These are phyloP conservation scores for Thecophora atra DNA, from an alignment of 2,888 invertebrate genomes.

Conservation along the genomic window DNA sequence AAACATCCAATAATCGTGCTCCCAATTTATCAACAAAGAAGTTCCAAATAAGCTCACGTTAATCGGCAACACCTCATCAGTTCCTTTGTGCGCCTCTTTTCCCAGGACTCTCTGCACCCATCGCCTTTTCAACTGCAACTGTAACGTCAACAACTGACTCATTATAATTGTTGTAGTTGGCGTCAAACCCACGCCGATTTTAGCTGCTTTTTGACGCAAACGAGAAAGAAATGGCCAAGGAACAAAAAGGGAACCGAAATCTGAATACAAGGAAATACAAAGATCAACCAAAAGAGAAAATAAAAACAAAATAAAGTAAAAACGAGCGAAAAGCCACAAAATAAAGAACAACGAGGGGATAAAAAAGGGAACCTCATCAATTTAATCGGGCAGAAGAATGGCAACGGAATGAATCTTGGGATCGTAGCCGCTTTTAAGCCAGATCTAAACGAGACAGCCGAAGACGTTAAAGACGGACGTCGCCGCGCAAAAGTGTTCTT, in stretches of 20 bases:
- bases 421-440: neutral
- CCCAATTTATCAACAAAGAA: too few species aligned
- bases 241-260: constrained; percentile 13
- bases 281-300: neutral
- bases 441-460: neutral
- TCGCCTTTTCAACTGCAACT: too few species aligned
- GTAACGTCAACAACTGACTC: neutral
- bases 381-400: neutral
- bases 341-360: neutral
- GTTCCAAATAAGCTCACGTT: neutral
- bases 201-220: constrained; percentile 3
- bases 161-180: constrained; percentile 6
- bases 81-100: neutral
- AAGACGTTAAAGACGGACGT: neutral
- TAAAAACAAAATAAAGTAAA: neutral
- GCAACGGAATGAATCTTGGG: neutral
- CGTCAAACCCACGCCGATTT: constrained; percentile 7
- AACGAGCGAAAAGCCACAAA: neutral
- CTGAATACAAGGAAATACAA: neutral
- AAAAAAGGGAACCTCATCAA: too few species aligned
- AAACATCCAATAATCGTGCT: neutral
- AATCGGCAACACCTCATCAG: neutral
- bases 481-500: neutral
- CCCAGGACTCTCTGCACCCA: too few species aligned
- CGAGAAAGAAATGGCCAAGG: constrained; percentile 8